Conservation (phyloP, 2,113 vertebrate species). For the Opisthocomus hoazin region DNA sequence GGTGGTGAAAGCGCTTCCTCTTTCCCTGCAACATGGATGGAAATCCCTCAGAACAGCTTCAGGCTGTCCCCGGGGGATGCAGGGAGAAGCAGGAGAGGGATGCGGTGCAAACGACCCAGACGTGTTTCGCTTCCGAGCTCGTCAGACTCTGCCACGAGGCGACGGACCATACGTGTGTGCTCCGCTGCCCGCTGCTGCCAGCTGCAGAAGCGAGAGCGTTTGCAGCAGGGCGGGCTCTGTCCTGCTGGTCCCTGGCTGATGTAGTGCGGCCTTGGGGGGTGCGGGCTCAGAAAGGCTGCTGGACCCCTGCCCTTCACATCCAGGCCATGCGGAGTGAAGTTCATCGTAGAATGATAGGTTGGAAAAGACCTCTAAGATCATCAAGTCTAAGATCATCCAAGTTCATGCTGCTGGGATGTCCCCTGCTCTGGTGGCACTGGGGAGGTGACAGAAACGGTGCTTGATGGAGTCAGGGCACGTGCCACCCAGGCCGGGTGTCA, state of each 20-base stretch:
- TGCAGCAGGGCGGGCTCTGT: background rate
- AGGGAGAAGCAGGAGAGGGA: background rate
- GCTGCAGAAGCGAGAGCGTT: background rate
- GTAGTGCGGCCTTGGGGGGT: accelerated
- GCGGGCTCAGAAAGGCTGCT: background rate
- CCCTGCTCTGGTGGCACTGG: background rate
- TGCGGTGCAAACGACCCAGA: background rate
- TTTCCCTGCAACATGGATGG: background rate
- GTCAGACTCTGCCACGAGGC: background rate
- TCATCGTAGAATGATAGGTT: no score
- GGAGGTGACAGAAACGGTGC: background rate
- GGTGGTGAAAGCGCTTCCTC: background rate
- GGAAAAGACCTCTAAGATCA: no score
- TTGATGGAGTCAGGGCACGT: accelerated
- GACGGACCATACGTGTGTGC: accelerated
- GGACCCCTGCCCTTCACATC: background rate
- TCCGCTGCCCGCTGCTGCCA: background rate
- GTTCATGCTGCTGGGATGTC: background rate
- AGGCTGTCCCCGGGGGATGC: background rate
- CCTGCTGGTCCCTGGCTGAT: background rate
- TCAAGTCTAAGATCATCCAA: no score
- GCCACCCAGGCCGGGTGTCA: background rate
- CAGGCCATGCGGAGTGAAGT: background rate
- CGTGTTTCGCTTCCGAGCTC: background rate
- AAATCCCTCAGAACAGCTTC: background rate